Percentiles rank a stretch among this genome's conserved stretches.
Evolutionary conservation across 2,797 vertebrate species (phyloP).

Genomic region (Xenentodon cancila): DNA sequence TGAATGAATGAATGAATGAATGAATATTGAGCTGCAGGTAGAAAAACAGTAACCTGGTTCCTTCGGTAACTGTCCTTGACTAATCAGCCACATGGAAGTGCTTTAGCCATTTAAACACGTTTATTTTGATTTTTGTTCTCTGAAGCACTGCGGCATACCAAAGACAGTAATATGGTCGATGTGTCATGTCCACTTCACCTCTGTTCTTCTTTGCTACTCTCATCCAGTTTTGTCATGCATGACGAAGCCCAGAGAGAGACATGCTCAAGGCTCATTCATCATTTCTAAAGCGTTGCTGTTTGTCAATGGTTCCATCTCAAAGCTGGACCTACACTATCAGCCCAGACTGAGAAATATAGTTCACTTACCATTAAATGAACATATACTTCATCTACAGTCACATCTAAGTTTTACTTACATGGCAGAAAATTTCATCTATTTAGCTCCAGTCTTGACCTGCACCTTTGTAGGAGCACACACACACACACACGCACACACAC

Average conservation of each 20-base stretch:
- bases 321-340: neutral
- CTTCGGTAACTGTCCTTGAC: neutral
- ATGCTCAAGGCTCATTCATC: neutral
- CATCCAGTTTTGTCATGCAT: conserved; percentile 17
- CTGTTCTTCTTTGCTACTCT: conserved; percentile 3
- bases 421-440: too few species aligned
- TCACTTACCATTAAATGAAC: too few species aligned
- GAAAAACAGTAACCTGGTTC: conserved; percentile 5
- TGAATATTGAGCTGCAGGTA: conserved; percentile 8
- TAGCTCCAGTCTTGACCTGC: too few species aligned
- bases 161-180: neutral
- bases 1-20: too few species aligned
- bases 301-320: neutral
- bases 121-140: neutral
- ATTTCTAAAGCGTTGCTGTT: conserved; percentile 3
- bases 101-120: neutral
- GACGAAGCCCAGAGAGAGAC: conserved; percentile 1
- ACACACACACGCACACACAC: too few species aligned
- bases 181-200: conserved; percentile 4
- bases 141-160: neutral
- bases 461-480: too few species aligned
- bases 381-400: too few species aligned
- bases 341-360: too few species aligned
- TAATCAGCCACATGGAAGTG: neutral
- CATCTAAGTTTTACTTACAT: too few species aligned